phyloP scores from a whole-genome alignment of 2,797 vertebrate species.

The Rhadinocentrus ornatus region DNA sequence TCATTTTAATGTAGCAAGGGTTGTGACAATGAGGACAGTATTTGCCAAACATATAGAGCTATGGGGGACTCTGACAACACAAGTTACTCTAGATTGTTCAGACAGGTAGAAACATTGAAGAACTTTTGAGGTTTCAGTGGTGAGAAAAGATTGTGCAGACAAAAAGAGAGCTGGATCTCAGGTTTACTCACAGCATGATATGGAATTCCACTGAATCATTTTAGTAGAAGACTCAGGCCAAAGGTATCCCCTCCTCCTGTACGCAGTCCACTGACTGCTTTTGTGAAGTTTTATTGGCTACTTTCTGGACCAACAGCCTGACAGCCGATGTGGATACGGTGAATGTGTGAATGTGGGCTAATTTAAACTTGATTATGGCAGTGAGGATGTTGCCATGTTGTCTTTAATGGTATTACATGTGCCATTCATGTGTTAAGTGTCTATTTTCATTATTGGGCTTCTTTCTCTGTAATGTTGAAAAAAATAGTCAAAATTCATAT shows the following conservation, averaged over 20 bases:
- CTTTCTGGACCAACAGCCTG: conserved; percentile 39
- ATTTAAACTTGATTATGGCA: conserved; percentile 20
- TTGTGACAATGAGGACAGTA: conserved; percentile 1
- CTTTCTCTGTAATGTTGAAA: conserved; percentile 11
- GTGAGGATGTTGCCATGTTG: conserved; percentile 8
- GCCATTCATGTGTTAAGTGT: conserved; percentile 19
- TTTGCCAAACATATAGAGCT: neutral
- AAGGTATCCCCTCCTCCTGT: conserved; percentile 50
- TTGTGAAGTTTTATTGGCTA: conserved; percentile 75
- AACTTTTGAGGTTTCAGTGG: neutral
- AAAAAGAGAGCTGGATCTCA: conserved; percentile 45
- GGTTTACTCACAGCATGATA: conserved; percentile 61
- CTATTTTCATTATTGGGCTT: conserved; percentile 40
- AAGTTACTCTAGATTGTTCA: neutral
- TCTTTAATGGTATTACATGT: conserved; percentile 29
- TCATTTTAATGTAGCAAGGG: neutral
- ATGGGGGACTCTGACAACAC: neutral
- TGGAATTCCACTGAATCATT: conserved; percentile 71
- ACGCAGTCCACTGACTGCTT: conserved; percentile 37
- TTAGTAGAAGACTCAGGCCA: conserved; percentile 40
- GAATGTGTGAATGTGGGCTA: conserved; percentile 20
- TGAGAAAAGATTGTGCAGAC: conserved; percentile 22
- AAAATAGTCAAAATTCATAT: conserved; percentile 32
- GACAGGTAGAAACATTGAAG: neutral
- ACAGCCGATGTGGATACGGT: conserved; percentile 48